Conservation (phyloP, 2,113 vertebrate species). For the Grammomys surdaster region DNA sequence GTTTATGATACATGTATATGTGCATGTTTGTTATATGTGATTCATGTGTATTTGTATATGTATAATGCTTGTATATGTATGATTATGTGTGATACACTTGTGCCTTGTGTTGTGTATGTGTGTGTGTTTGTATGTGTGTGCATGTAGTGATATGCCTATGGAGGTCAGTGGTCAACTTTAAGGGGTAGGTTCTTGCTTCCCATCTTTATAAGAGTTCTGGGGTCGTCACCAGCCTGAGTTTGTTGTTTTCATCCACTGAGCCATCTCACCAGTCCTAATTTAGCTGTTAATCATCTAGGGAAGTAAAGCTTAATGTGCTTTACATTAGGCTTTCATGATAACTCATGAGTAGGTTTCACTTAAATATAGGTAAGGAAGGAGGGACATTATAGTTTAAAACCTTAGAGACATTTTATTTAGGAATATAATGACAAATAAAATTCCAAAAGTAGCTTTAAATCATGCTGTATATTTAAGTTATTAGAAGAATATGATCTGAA, state of each 20-base stretch:
- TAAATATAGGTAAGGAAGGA: background rate
- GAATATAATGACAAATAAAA: conserved; percentile 39
- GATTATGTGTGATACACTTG: background rate
- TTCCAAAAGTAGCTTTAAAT: conserved; percentile 22
- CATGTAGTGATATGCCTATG: background rate
- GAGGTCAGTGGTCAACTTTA: background rate
- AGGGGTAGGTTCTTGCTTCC: background rate
- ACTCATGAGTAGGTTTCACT: conserved; percentile 24
- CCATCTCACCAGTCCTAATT: background rate
- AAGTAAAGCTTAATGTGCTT: conserved; percentile 55
- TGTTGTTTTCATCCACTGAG: background rate
- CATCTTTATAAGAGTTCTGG: background rate
- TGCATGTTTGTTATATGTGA: background rate
- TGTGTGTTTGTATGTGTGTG: background rate
- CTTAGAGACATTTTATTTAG: conserved; percentile 4
- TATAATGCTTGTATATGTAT: background rate
- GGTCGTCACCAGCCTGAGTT: background rate
- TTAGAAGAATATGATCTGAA: background rate
- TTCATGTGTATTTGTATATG: background rate
- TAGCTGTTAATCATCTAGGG: background rate
- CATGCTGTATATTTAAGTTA: conserved; percentile 68
- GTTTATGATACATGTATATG: background rate
- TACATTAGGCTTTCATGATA: background rate
- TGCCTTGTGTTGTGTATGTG: background rate
- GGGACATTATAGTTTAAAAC: background rate